Conservation (phyloP, 2,113 vertebrate genomes). For the Tyrannus savana region DNA sequence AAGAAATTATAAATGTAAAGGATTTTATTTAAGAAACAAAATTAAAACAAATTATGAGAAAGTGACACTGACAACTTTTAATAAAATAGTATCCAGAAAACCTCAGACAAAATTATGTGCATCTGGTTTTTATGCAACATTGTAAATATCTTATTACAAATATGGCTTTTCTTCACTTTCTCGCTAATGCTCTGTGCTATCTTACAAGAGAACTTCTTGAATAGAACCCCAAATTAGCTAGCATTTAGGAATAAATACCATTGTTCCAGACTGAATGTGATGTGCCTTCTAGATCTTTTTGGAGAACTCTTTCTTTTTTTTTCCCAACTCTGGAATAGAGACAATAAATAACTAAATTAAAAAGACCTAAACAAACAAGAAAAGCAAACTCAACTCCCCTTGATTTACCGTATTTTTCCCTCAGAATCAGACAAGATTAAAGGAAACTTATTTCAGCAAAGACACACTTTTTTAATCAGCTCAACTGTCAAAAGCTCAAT, state of each 20-base stretch:
- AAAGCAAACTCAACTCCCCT: background rate
- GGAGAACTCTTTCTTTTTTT: background rate
- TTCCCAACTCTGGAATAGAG: background rate
- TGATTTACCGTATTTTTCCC: background rate
- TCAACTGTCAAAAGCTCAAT: background rate
- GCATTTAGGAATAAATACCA: background rate
- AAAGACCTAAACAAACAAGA: background rate
- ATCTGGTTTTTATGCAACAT: background rate
- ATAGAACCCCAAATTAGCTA: background rate
- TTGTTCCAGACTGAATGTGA: background rate
- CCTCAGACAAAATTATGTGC: fast-evolving
- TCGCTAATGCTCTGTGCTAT: background rate
- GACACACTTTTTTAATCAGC: background rate
- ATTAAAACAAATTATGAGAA: background rate
- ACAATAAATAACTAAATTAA: background rate
- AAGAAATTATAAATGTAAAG: background rate
- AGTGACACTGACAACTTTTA: background rate
- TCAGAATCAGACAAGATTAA: background rate
- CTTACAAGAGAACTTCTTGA: background rate
- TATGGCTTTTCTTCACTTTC: background rate
- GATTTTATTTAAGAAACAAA: background rate
- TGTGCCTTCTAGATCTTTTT: background rate
- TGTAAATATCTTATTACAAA: background rate
- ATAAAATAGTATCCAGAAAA: background rate
- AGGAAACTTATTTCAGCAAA: background rate